phyloP scores from a whole-genome alignment of 2,113 vertebrate species.

The Pedionomus torquatus region DNA sequence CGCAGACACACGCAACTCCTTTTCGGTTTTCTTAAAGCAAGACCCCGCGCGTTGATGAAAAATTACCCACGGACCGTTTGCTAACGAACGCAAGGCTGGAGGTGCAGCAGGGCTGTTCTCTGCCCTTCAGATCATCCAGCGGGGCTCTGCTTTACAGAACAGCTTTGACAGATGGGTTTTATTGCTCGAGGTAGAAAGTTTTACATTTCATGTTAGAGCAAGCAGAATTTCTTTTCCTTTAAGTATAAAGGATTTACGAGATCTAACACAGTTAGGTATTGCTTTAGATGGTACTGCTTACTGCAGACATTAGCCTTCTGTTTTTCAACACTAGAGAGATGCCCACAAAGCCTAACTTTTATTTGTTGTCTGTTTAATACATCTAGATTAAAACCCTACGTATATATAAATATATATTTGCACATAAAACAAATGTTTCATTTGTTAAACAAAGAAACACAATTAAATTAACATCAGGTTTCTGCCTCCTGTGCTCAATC shows the following conservation, averaged over 20 bases:
- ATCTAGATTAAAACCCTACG: constrained; percentile 13
- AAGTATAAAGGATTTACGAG: constrained; percentile 54
- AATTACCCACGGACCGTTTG: not conserved
- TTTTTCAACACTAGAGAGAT: not conserved
- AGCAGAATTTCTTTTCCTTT: constrained; percentile 25
- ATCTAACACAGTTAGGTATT: constrained; percentile 27
- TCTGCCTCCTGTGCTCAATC: not conserved
- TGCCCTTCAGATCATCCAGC: constrained; percentile 33
- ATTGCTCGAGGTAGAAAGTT: constrained; percentile 42
- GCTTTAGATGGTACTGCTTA: constrained; percentile 38
- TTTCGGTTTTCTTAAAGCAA: not conserved
- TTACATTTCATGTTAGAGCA: constrained; percentile 49
- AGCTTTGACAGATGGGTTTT: constrained; percentile 45
- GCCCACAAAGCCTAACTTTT: constrained; percentile 36
- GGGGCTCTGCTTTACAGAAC: not conserved
- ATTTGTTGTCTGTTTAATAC: constrained; percentile 27
- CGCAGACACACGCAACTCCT: fast-evolving
- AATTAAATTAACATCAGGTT: not conserved
- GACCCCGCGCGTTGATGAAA: not conserved
- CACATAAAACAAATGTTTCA: not conserved
- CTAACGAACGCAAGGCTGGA: not conserved
- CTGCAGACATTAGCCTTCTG: constrained; percentile 32
- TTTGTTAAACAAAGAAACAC: constrained; percentile 12
- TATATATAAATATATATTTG: not conserved
- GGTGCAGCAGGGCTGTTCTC: not conserved